Evolutionary conservation across 2,797 vertebrate genomes (phyloP).

Genomic region (Cynodonichthys magdalenae): DNA sequence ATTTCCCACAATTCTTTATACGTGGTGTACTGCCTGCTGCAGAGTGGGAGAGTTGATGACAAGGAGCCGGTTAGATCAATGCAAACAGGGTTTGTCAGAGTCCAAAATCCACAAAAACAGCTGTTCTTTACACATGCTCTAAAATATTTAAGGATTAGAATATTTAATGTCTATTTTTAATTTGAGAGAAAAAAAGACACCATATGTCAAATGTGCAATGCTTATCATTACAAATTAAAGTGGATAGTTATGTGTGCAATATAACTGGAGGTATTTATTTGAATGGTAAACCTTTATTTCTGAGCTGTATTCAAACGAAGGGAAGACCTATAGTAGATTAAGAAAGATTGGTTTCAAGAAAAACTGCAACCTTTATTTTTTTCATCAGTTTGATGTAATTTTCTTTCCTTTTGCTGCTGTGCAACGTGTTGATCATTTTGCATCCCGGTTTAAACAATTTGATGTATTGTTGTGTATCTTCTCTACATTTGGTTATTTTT

Average conservation of each 20-base stretch:
- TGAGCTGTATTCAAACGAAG: not conserved
- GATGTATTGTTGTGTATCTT: not conserved
- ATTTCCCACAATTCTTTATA: conserved; percentile 64
- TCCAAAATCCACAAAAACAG: conserved; percentile 40
- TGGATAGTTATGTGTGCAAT: not conserved
- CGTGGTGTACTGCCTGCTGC: conserved; percentile 23
- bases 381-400: not conserved
- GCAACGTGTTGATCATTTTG: not conserved
- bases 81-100: conserved; percentile 31
- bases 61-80: conserved; percentile 43
- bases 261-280: not conserved
- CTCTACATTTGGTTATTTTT: not conserved
- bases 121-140: no score
- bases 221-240: not conserved
- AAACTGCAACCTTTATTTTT: not conserved
- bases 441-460: not conserved
- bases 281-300: not conserved
- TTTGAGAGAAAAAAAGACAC: no score
- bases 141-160: no score
- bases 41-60: conserved; percentile 32
- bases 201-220: no score
- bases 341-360: not conserved
- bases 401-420: not conserved
- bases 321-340: not conserved
- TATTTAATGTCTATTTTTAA: no score